Evolutionary conservation across 2,888 invertebrate genomes (phyloP), one percentile per base, ranked within the genome.

Genomic region (Chalcis sispes): DNA sequence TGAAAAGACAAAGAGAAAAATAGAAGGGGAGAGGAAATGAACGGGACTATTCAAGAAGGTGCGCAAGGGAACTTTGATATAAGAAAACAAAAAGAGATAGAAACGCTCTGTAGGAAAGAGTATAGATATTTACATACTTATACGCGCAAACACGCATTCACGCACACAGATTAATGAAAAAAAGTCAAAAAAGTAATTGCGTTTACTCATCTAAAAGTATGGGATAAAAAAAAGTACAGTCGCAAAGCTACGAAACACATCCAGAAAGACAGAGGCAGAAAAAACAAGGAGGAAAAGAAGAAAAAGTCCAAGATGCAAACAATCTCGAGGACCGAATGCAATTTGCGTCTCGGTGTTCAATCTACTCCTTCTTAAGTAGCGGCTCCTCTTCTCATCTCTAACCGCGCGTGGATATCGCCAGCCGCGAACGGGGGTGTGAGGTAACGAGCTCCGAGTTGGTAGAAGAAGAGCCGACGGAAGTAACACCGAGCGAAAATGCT

Each of bases 291-390:
- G 18, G 46, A 18, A 40, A n/a, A 25, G 40, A 23, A 40, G 18
- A 61, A n/a, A 50, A 36, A 20, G 76, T 79, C 77, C 74, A 78
- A 80, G 80, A 83, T 83, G 83, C 83, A 85, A 85, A 83, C 84
- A 85, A 81, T 84, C 72, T 74, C 54, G 48, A 72, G 79, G 64
- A 78, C 82, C 82, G 82, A 85, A 85, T 85, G 84, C 85, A 85
- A 86, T 86, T 86, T 86, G 82, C 72, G 67, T 61, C 52, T 15
- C 80, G 80, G 79, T 81, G 83, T 82, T 83, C 84, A 85, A 84
- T 85, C 85, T 82, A 82, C 82, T 79, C 71, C 59, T 79, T 5
- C 50, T 42, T 67, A 29, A 58, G 72, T 69, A 65, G 81, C 82
- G 80, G 81, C 79, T 78, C 74, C 73, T 36, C 36, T 4, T 4